Base-by-base conservation (phyloP, 2,797 vertebrate species). In the Ceryle rudis region DNA sequence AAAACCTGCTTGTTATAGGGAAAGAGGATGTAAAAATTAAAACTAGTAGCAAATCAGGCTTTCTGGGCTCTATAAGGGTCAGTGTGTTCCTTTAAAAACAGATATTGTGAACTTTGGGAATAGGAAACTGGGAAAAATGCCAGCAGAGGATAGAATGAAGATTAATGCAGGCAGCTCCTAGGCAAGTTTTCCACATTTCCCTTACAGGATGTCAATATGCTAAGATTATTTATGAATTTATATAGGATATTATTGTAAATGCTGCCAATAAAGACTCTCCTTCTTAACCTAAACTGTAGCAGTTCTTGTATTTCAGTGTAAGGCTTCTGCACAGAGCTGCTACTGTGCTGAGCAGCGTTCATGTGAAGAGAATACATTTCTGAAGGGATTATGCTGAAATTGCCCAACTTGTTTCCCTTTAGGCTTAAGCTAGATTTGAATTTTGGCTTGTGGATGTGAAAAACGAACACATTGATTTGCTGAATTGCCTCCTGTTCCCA, bases 71-170 rank as follows among this genome's bases (percentile, higher is more conserved):
- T 92, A 0, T 61, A 54, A 93, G 84, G 81, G 73, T 88, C 91
- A 91, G 84, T 81, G 86, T 94, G 94, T 91, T 96, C 92, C 86
- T 95, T 96, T 95, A 92, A 89, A 87, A 95, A 87, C 89, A 96
- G 86, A 93, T 67, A 78, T 44, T 97, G 81, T 93, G 86, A 94
- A 95, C 86, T 92, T 89, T 0, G 10, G 81, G 94, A 91, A 83
- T 83, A 97, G 96, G 95, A 97, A 97, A 95, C 95, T 93, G 95
- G 96, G 96, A 96, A 69, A 81, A 72, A 74, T 3, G 96, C 96
- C 96, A 96, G 95, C 23, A 94, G 92, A 93, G 91, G 92, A 92
- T 81, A 96, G 95, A 94, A 94, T 57, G 71, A 94, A 96, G 94
- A 96, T 94, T 94, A 96, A 96, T 87, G 61, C 58, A 57, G 55